These are phyloP conservation scores for Pseudorectes ferrugineus DNA, from an alignment of 2,113 vertebrate genomes.

Conservation along the genomic window DNA sequence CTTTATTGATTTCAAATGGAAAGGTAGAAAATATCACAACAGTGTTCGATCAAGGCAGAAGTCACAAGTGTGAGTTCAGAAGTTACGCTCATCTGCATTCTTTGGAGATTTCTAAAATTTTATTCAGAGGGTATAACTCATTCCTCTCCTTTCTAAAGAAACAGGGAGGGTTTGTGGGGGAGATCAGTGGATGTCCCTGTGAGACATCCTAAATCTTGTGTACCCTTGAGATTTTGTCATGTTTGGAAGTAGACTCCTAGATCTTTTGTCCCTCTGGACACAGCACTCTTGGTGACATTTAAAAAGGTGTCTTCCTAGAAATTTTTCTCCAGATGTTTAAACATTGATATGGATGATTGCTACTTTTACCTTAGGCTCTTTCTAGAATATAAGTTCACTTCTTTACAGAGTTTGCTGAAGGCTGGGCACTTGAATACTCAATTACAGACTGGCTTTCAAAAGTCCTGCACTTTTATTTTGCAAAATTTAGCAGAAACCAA, in stretches of 20 bases:
- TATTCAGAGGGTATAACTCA: neutral
- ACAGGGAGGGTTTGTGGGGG: neutral
- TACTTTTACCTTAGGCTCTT: neutral
- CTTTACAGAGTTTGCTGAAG: neutral
- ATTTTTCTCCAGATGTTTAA: neutral
- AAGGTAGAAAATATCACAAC: neutral
- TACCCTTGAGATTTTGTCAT: neutral
- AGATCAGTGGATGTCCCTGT: neutral
- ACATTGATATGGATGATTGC: neutral
- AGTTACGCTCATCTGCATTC: neutral
- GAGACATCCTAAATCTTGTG: neutral
- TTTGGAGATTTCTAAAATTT: neutral
- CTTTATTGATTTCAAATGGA: neutral
- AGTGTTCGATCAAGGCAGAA: neutral
- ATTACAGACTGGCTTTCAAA: neutral
- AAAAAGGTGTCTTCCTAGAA: neutral
- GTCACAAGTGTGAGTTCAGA: neutral
- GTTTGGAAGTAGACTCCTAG: neutral
- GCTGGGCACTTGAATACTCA: neutral
- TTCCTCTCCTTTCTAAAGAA: neutral
- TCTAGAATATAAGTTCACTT: neutral
- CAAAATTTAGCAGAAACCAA: neutral
- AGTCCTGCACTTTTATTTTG: neutral
- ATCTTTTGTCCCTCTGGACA: neutral
- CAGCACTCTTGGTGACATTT: neutral